Evolutionary conservation across 1,140 invertebrate genomes (phyloP), one percentile per base, ranked within the genome.

Genomic region (Bombus vancouverensis): DNA sequence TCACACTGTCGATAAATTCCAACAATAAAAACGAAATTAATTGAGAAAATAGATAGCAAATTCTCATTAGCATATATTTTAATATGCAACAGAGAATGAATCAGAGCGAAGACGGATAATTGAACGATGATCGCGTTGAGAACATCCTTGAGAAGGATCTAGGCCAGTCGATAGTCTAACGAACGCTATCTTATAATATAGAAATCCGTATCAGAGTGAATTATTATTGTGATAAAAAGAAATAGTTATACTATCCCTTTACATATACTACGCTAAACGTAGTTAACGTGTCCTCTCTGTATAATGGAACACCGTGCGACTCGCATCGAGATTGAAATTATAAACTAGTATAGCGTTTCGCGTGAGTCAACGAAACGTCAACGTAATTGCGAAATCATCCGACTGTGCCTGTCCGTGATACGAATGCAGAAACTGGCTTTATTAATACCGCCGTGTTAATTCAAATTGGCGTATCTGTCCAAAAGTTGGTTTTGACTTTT

Each of bases 111-210:
- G 47, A 57, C 66, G 74, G 59, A 77, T 84, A n/a, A 22, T 37
- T 32, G 37, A 68, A 76, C 57, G 73, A 66, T 39, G 59, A 78
- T 81, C 62, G n/a, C 57, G 59, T 0, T 42, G 28, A 74, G 47
- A 25, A 76, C 28, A 65, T 76, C 57, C 70, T 88, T 82, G 57
- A 37, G 42, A 59, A 89, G 34, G 59, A 87, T 83, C n/a, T 88
- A 82, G 87, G 76, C 65, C 75, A 83, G 75, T 81, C 80, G 84
- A 76, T 88, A 88, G 28, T 76, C 53, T n/a, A 86, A 86, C 72
- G 62, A 79, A 25, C 57, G 59, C 65, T 85, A 65, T 75, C 76
- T 79, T 53, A 42, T 74, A 79, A 28, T 34, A 73, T 34, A 22
- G n/a, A 39, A 47, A 22, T 8, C 8, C 65, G 0, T 3, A 34